These are phyloP conservation scores for Paramuricea clavata DNA, from an alignment of 92 coral and sea anemone genomes.

Conservation along the genomic window DNA sequence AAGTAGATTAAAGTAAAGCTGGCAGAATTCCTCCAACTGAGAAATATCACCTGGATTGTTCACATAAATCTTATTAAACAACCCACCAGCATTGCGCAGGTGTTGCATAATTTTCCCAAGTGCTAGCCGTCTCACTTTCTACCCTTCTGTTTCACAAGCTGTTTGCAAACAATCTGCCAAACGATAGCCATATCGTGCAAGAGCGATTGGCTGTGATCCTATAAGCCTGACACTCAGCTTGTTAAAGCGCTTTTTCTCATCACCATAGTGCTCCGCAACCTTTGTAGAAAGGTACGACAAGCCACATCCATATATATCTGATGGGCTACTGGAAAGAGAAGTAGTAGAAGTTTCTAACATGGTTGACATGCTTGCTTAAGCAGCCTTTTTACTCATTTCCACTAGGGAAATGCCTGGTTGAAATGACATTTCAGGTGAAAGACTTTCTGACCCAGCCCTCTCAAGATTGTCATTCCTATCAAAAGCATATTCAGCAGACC, in stretches of 20 bases:
- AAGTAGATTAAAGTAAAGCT: slow-evolving; percentile 11
- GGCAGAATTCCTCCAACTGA: not conserved
- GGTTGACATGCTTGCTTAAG: not conserved
- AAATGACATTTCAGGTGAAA: too few relatives aligned
- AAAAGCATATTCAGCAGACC: too few relatives aligned
- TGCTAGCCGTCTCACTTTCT: slow-evolving; percentile 46
- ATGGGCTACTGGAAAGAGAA: not conserved
- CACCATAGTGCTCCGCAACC: slow-evolving; percentile 49
- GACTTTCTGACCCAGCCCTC: too few relatives aligned
- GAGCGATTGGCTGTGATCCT: slow-evolving; percentile 69
- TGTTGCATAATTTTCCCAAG: slow-evolving; percentile 41
- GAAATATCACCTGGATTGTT: slow-evolving; percentile 45
- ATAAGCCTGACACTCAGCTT: slow-evolving; percentile 65
- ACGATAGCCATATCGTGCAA: slow-evolving; percentile 63
- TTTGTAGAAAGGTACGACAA: slow-evolving; percentile 48
- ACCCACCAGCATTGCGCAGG: slow-evolving; percentile 22
- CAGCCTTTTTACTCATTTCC: not conserved
- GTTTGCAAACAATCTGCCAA: slow-evolving; percentile 45
- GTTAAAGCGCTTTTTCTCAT: slow-evolving; percentile 54
- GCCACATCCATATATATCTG: slow-evolving; percentile 56
- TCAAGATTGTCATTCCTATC: too few relatives aligned
- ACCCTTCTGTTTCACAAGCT: slow-evolving; percentile 46
- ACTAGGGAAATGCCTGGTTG: not conserved
- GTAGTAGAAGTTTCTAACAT: not conserved
- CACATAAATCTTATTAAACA: slow-evolving; percentile 58